These are phyloP conservation scores for Clamator glandarius DNA, from an alignment of 2,797 vertebrate species.

Conservation along the genomic window DNA sequence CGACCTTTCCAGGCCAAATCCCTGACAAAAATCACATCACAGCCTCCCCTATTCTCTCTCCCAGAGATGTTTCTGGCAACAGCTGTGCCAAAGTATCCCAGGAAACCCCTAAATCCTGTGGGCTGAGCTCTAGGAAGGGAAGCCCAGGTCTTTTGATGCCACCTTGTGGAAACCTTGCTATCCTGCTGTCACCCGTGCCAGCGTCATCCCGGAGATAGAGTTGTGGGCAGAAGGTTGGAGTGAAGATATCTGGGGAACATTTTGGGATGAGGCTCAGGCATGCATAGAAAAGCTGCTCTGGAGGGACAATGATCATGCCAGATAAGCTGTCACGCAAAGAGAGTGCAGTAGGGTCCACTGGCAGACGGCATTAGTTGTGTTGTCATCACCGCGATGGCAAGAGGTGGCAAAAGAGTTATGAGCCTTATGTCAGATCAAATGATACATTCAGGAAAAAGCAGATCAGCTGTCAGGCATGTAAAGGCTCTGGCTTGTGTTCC, in stretches of 20 bases:
- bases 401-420: not conserved
- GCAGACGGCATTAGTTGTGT: not conserved
- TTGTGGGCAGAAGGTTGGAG: fast-evolving
- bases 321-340: fast-evolving
- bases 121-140: not conserved
- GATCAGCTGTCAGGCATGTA: not conserved
- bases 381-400: fast-evolving
- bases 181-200: not conserved
- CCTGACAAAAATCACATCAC: not conserved
- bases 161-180: slow-evolving; percentile 53
- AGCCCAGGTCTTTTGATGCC: slow-evolving; percentile 48
- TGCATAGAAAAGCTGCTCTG: not conserved
- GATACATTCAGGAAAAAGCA: not conserved
- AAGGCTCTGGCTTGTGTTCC: not conserved
- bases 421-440: not conserved
- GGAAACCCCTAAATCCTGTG: not conserved
- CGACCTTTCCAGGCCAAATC: not conserved
- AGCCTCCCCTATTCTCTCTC: not conserved
- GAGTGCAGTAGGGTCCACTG: fast-evolving
- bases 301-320: not conserved
- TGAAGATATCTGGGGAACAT: too few relatives aligned
- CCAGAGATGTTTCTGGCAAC: not conserved
- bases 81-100: not conserved
- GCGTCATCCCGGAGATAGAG: not conserved
- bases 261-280: not conserved